Evolutionary conservation across 2,888 invertebrate species (phyloP).

Genomic region (Bimastos eiseni): DNA sequence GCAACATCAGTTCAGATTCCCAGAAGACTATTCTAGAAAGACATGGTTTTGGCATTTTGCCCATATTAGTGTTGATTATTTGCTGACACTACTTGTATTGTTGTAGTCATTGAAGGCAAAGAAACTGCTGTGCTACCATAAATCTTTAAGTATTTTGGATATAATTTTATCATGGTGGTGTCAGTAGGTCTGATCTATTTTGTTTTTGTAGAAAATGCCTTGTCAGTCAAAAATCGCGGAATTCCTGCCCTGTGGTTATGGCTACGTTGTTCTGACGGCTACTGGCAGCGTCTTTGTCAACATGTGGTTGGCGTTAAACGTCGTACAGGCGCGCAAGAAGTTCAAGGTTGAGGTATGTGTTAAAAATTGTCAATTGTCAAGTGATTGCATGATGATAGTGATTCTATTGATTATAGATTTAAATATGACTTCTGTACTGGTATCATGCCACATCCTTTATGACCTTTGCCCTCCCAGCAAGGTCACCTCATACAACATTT

Average conservation of each 20-base stretch:
- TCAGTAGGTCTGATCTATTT: background rate
- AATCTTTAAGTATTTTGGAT: background rate
- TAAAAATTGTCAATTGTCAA: background rate
- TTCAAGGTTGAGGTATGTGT: slow-evolving; percentile 49
- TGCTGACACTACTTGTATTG: background rate
- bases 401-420: background rate
- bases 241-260: slow-evolving; percentile 56
- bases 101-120: background rate
- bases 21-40: background rate
- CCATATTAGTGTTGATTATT: background rate
- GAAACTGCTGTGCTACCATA: background rate
- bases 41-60: background rate
- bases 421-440: background rate
- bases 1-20: background rate
- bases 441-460: too few relatives aligned
- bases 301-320: slow-evolving; percentile 59
- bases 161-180: too few relatives aligned
- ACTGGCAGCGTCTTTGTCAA: slow-evolving; percentile 58
- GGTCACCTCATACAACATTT: too few relatives aligned
- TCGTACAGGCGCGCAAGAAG: slow-evolving; percentile 58
- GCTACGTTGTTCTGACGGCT: slow-evolving; percentile 60
- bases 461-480: too few relatives aligned
- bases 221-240: slow-evolving; percentile 37
- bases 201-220: slow-evolving; percentile 35
- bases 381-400: too few relatives aligned